Evolutionary conservation across 2,888 invertebrate species (phyloP), one percentile per base, ranked within the genome.

Genomic region (Andricus quercusramuli): DNA sequence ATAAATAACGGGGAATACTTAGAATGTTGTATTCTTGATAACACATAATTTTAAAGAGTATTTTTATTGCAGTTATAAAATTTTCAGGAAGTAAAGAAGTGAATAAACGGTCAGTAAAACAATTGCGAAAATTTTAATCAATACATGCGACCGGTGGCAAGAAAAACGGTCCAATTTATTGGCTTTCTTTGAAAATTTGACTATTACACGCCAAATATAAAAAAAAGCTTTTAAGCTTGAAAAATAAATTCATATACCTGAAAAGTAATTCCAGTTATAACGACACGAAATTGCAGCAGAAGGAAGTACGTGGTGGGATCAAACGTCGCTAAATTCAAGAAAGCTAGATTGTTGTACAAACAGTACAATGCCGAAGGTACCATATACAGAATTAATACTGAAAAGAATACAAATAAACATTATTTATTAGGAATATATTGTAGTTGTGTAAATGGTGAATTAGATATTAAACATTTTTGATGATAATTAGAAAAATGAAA

Each of bases 241-340:
- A 78, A 76, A 80, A 79, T 78, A 77, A 74, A 68, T 80, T 41
- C 80, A 78, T 88, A 91, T 94, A 98, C 98, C 95, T 98, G 98
- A 93, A 97, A 99, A 66, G 98, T 94, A 79, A 99, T 93, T 56
- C 98, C 99, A 8, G 98, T 99, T 11, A 98, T 95, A 25, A 99
- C 98, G 59, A 99, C 98, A 88, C 99, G 94, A 86, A 99, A 95
- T 92, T 99, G 98, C 11, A 99, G 94, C 66, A 99, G 93, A 80
- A 99, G 94, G 92, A 97, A 98, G 92, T 99, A 99, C 0, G 98
- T 98, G 0, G 99, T 98, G 1, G 99, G 98, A 92, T 99, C 99
- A 93, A 98, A 99, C 78, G 95, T 95, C 17, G 97, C 96, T 87
- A 99, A 94, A 94, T 98, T 99, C 78, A 97, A 94, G 93, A 98